Conservation (phyloP, 2,113 vertebrate species). For the Platycercus adscitus region DNA sequence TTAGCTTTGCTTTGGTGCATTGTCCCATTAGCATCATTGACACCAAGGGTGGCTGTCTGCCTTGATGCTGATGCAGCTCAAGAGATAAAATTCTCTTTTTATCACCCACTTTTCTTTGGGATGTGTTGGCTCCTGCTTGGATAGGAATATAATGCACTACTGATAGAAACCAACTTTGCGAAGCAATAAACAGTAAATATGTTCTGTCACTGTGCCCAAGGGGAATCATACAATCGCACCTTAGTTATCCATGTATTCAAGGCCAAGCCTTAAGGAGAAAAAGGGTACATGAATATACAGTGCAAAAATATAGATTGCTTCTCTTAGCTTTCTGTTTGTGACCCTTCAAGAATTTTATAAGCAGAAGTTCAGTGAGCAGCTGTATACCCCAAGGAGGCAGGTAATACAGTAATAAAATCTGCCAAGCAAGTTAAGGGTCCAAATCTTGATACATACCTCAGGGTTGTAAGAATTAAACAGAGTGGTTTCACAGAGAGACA, state of each 20-base stretch:
- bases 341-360: conserved; percentile 31
- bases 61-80: neutral
- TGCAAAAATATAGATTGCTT: conserved; percentile 25
- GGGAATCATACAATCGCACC: neutral
- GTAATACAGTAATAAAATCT: conserved; percentile 17
- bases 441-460: neutral
- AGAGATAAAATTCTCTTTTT: neutral
- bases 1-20: neutral
- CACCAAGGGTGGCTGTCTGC: neutral
- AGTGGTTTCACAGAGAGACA: neutral
- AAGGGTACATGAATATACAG: neutral
- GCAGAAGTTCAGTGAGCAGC: conserved; percentile 8
- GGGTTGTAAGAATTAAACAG: conserved; percentile 6
- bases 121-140: neutral
- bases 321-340: conserved; percentile 10
- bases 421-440: conserved; percentile 26
- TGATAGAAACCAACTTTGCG: conserved; percentile 4
- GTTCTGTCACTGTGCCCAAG: neutral
- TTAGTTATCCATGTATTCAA: neutral
- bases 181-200: conserved; percentile 2
- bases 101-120: neutral
- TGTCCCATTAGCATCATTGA: neutral
- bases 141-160: neutral
- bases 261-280: conserved; percentile 3
- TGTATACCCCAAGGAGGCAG: conserved; percentile 16